Evolutionary conservation across 2,888 invertebrate genomes (phyloP), one percentile per base, ranked within the genome.

Genomic region (Ditula angustiorana): DNA sequence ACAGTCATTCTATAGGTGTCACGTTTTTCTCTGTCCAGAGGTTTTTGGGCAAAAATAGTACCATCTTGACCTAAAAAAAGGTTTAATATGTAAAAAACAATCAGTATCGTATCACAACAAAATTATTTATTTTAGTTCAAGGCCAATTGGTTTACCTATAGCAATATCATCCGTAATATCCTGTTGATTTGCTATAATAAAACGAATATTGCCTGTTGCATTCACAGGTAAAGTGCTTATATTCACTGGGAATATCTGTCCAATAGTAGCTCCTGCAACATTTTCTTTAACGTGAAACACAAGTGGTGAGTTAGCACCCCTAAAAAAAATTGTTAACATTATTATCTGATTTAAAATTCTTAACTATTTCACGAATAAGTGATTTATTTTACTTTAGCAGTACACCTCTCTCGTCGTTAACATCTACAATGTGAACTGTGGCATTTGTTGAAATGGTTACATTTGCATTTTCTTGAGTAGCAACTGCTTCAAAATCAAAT

Each of bases 401-500:
- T 67, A 95, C 93, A 67, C 94, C 95, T 83, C 94, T 94, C 68
- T 96, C 95, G 75, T 96, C 96, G 68, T 95, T 95, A 0, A 96
- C 95, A 82, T 96, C 95, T 0, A 97, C 97, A 8, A 97, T 95
- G 74, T 97, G 97, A 55, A 97, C 95, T 7, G 97, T 97, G 0
- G 97, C 95, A 75, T 97, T 97, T 1, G 98, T 97, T 5, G 96
- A 94, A 23, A 97, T 93, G 11, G 96, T 95, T 21, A 96, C 78
- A 50, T 96, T 95, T 0, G 78, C 73, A 30, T 86, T 87, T 67
- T 87, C 94, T 84, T 95, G 94, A 0, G 95, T 95, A 0, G 97
- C 97, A 5, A 97, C 95, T 0, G 97, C 96, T 88, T 97, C 97
- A 76, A 98, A 97, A 68, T 96, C 95, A 77, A 96, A 98, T 35